phyloP scores from a whole-genome alignment of 2,797 vertebrate species.

The Otus scops region DNA sequence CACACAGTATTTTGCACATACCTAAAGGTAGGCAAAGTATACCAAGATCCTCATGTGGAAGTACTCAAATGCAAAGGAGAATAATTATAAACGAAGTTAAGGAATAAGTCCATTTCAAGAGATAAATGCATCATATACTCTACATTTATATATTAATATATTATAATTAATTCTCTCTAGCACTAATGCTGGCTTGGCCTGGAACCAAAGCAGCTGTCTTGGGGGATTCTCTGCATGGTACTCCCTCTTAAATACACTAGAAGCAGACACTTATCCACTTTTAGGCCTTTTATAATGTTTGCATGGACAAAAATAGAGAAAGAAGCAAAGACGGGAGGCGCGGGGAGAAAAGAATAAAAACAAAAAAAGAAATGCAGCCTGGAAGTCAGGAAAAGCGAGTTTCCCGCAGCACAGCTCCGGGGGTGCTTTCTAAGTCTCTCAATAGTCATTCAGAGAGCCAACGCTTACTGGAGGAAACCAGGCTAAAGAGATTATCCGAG shows the following conservation, averaged over 20 bases:
- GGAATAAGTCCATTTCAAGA: not conserved
- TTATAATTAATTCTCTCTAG: conserved; percentile 69
- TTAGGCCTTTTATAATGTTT: conserved; percentile 66
- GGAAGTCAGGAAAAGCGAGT: conserved; percentile 50
- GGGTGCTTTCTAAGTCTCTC: conserved; percentile 62
- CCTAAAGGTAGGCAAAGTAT: not conserved
- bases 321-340: conserved; percentile 32
- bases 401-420: conserved; percentile 60
- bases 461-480: conserved; percentile 20
- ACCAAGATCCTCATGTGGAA: not conserved
- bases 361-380: conserved; percentile 29
- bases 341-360: conserved; percentile 56
- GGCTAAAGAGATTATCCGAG: conserved; percentile 67
- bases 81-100: not conserved
- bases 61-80: not conserved
- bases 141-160: conserved; percentile 62
- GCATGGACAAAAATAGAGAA: conserved; percentile 59
- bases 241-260: conserved; percentile 57
- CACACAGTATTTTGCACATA: not conserved
- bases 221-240: conserved; percentile 67
- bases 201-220: conserved; percentile 73
- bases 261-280: conserved; percentile 71
- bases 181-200: conserved; percentile 62
- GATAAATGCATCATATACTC: not conserved
- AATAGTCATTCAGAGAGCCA: conserved; percentile 25